Evolutionary conservation across 1,140 invertebrate genomes (phyloP).

Genomic region (Bombus haemorrhoidalis): DNA sequence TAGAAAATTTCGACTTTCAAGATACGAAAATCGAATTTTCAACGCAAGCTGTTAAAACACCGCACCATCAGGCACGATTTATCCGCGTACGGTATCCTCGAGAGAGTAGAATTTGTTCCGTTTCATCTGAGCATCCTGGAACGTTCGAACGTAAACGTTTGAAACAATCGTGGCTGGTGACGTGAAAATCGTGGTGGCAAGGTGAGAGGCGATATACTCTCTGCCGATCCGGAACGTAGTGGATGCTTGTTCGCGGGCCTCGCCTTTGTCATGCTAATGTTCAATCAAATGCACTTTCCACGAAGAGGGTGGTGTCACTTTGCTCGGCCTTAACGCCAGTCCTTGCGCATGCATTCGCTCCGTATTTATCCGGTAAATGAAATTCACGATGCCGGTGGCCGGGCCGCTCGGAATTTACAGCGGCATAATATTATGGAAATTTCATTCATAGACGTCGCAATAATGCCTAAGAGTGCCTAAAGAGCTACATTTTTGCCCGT

Average conservation of each 20-base stretch:
- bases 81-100: background rate
- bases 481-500: constrained; percentile 48
- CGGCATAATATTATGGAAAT: constrained; percentile 66
- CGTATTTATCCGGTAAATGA: constrained; percentile 67
- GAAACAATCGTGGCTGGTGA: background rate
- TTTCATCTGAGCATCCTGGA: background rate
- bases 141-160: background rate
- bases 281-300: constrained; percentile 59
- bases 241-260: background rate
- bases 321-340: constrained; percentile 9
- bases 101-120: background rate
- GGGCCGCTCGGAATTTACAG: constrained; percentile 49
- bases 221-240: no score
- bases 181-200: constrained; percentile 17
- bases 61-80: background rate
- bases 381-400: constrained; percentile 49
- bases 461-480: constrained; percentile 31
- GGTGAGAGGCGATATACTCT: constrained; percentile 7
- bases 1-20: background rate
- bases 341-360: constrained; percentile 19
- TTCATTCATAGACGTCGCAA: constrained; percentile 57
- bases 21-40: background rate
- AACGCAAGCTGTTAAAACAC: background rate
- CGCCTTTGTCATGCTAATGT: constrained; percentile 72
- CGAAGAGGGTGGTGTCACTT: constrained; percentile 15